Evolutionary conservation across 1,140 invertebrate species (phyloP).

Genomic region (Bombus impatiens): DNA sequence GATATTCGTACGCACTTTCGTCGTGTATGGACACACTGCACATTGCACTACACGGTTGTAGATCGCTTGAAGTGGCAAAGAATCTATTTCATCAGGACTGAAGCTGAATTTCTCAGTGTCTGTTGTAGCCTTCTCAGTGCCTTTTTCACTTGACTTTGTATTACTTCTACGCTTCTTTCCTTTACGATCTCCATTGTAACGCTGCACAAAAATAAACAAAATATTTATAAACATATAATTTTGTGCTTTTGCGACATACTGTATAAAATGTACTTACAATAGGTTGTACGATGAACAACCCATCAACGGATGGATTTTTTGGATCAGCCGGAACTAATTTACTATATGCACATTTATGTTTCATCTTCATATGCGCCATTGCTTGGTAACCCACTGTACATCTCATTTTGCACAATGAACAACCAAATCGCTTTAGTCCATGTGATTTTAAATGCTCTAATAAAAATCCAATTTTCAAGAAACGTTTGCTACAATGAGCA

Average conservation of each 20-base stretch:
- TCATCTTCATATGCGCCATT: slow-evolving; percentile 83
- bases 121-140: slow-evolving; percentile 55
- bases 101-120: slow-evolving; percentile 80
- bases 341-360: slow-evolving; percentile 80
- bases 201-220: slow-evolving; percentile 26
- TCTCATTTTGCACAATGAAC: slow-evolving; percentile 81
- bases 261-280: slow-evolving; percentile 68
- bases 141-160: slow-evolving; percentile 61
- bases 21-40: slow-evolving; percentile 86
- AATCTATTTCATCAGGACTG: slow-evolving; percentile 85
- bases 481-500: slow-evolving; percentile 81
- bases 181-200: slow-evolving; percentile 57
- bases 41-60: slow-evolving; percentile 86
- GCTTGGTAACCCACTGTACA: slow-evolving; percentile 80
- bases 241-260: not conserved
- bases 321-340: slow-evolving; percentile 82
- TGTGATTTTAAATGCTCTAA: slow-evolving; percentile 82
- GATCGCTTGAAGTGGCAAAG: slow-evolving; percentile 86
- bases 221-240: not conserved
- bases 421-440: slow-evolving; percentile 82
- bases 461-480: slow-evolving; percentile 77
- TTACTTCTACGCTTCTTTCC: slow-evolving; percentile 65
- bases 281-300: slow-evolving; percentile 83
- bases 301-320: slow-evolving; percentile 82
- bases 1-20: slow-evolving; percentile 90